A percentile compares a stretch with the other conserved stretches of the same genome.
These are phyloP conservation scores for Tympanoctomys barrerae DNA, from an alignment of 2,797 vertebrate genomes.

Conservation along the genomic window DNA sequence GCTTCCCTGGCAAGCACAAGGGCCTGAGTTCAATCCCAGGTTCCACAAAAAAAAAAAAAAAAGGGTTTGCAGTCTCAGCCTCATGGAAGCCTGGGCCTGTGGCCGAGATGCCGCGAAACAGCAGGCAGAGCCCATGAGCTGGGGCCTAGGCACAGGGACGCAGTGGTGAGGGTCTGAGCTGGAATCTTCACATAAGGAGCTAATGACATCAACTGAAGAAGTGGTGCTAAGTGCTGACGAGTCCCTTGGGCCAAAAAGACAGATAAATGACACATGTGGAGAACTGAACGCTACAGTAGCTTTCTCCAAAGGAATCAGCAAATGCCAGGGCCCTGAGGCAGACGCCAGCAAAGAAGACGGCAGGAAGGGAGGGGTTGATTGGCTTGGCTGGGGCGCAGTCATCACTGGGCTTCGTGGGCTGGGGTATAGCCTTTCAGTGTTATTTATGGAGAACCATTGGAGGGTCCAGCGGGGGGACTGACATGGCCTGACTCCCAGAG, in stretches of 20 bases:
- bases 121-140: background rate
- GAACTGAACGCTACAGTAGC: background rate
- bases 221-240: background rate
- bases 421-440: background rate
- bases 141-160: background rate
- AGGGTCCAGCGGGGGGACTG: background rate
- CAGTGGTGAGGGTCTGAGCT: background rate
- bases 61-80: background rate
- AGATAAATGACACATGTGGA: background rate
- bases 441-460: background rate
- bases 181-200: background rate
- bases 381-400: background rate
- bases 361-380: background rate
- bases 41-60: no score
- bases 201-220: background rate
- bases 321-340: conserved; percentile 15
- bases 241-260: background rate
- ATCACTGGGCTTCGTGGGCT: background rate
- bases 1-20: no score
- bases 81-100: background rate
- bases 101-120: background rate
- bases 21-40: no score
- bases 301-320: background rate
- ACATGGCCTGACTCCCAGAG: background rate
- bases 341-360: background rate